Conservation (phyloP, 2,888 invertebrate genomes). For the Lasius platythorax region DNA sequence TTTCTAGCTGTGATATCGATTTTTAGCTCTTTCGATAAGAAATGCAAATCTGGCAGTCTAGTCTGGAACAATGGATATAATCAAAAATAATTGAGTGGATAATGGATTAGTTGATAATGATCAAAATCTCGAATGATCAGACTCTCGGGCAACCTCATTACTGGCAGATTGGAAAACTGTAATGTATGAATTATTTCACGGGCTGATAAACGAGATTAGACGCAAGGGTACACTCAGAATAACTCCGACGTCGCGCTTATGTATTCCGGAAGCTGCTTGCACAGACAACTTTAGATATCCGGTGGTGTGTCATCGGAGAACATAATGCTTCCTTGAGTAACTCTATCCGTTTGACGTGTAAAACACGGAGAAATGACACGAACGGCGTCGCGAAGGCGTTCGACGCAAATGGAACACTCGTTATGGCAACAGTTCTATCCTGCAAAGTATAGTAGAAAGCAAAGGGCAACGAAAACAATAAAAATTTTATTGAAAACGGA, state of each 20-base stretch:
- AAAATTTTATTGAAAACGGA: slow-evolving; percentile 4
- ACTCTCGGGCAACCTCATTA: not conserved
- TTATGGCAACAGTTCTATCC: not conserved
- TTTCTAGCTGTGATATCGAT: not conserved
- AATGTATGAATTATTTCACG: slow-evolving; percentile 31
- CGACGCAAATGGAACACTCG: not conserved
- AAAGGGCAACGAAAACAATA: not conserved
- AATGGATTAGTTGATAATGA: slow-evolving; percentile 29
- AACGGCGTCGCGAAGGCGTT: not conserved
- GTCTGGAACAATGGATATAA: not conserved
- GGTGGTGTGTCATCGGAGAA: slow-evolving; percentile 3
- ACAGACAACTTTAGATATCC: slow-evolving; percentile 21
- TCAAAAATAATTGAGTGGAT: slow-evolving; percentile 8
- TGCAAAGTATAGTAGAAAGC: not conserved
- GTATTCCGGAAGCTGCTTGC: slow-evolving; percentile 28
- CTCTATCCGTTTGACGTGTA: slow-evolving; percentile 22
- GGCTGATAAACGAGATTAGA: slow-evolving; percentile 33
- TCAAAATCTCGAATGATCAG: not conserved
- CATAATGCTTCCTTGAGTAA: slow-evolving; percentile 34
- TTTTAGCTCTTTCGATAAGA: slow-evolving; percentile 9
- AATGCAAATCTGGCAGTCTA: slow-evolving; percentile 23
- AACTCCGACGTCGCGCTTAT: not conserved
- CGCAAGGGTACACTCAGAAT: not conserved
- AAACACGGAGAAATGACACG: slow-evolving; percentile 15
- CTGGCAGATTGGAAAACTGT: not conserved